Evolutionary conservation across 2,888 invertebrate species (phyloP).

Genomic region (Shargacucullia verbasci): DNA sequence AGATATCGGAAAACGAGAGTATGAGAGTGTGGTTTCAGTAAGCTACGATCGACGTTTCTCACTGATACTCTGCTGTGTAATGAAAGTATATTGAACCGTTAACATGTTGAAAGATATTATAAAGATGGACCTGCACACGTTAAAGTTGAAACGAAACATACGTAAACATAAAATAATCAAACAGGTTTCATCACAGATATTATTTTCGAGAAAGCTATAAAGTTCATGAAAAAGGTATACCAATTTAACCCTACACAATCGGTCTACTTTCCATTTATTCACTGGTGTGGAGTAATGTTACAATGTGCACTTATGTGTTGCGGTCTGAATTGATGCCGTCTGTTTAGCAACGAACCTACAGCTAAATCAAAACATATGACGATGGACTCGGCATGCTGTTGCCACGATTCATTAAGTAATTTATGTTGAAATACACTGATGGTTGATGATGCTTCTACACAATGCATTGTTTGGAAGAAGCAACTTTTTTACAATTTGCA

Average conservation of each 20-base stretch:
- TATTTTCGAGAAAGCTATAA: slow-evolving; percentile 7
- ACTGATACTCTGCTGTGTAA: slow-evolving; percentile 47
- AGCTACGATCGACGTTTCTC: slow-evolving; percentile 44
- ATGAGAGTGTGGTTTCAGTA: slow-evolving; percentile 37
- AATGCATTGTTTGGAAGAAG: no score
- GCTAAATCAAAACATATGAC: slow-evolving; percentile 71
- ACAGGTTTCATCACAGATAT: slow-evolving; percentile 6
- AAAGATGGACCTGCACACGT: slow-evolving; percentile 73
- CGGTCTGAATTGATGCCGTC: slow-evolving; percentile 49
- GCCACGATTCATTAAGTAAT: slow-evolving; percentile 71
- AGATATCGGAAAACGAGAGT: slow-evolving; percentile 37
- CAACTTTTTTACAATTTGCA: no score
- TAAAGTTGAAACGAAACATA: slow-evolving; percentile 59
- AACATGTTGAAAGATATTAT: slow-evolving; percentile 82
- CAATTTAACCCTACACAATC: slow-evolving; percentile 3
- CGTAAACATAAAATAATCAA: slow-evolving; percentile 67
- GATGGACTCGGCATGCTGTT: slow-evolving; percentile 62
- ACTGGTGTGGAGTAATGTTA: slow-evolving; percentile 17
- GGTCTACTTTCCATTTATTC: slow-evolving; percentile 16
- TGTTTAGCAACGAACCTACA: slow-evolving; percentile 55
- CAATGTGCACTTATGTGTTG: slow-evolving; percentile 36
- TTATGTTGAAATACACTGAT: slow-evolving; percentile 63
- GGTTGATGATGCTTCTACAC: no score
- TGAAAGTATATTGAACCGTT: slow-evolving; percentile 81
- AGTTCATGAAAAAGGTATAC: background rate